phyloP scores from a whole-genome alignment of 2,113 vertebrate species.

The Poeciliopsis occidentalis region DNA sequence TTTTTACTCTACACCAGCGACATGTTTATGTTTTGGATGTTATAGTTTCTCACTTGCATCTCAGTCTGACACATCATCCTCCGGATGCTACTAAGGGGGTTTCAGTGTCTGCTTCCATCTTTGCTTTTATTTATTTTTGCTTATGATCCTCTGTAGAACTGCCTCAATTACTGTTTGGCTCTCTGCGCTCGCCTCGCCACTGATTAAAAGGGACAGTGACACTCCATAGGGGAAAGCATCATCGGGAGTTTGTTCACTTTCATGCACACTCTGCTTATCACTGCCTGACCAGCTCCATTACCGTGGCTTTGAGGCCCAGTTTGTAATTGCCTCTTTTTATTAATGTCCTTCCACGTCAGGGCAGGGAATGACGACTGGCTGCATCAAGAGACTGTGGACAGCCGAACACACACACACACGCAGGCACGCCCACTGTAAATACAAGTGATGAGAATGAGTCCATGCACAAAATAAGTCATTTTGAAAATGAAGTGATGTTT shows the following conservation, averaged over 20 bases:
- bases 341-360: conserved; percentile 67
- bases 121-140: conserved; percentile 23
- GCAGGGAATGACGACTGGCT: conserved; percentile 60
- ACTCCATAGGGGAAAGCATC: conserved; percentile 60
- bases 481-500: conserved; percentile 13
- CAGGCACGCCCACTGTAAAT: conserved; percentile 17
- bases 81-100: not conserved
- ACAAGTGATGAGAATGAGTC: conserved; percentile 20
- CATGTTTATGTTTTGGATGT: not conserved
- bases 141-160: conserved; percentile 58
- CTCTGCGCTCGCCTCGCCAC: conserved; percentile 59
- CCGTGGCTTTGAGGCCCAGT: conserved; percentile 67
- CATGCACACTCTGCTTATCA: conserved; percentile 73
- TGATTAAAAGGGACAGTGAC: conserved; percentile 76
- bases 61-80: conserved; percentile 13
- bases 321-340: conserved; percentile 77
- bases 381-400: conserved; percentile 33
- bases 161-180: conserved; percentile 71
- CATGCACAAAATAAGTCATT: conserved; percentile 35
- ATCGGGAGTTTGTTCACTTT: conserved; percentile 74
- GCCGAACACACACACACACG: conserved; percentile 12
- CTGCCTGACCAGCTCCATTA: conserved; percentile 74
- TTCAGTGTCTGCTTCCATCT: conserved; percentile 21
- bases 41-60: conserved; percentile 19
- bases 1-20: not conserved